Evolutionary conservation across 2,113 vertebrate genomes (phyloP).

Genomic region (Apistogramma diplotaenia): DNA sequence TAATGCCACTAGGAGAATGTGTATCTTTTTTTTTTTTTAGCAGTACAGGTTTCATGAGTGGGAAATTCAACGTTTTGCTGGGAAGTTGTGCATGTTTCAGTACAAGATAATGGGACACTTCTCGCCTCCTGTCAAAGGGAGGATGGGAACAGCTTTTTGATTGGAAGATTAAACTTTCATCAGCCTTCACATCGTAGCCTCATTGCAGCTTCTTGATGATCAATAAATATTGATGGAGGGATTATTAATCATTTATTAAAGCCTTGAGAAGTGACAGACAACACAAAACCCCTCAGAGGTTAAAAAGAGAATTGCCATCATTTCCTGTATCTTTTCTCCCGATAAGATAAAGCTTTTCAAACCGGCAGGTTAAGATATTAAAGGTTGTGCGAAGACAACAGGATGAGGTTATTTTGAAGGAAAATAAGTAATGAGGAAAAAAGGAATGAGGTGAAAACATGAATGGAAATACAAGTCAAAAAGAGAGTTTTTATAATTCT

Average conservation of each 20-base stretch:
- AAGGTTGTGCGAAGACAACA: neutral
- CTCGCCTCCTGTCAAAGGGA: neutral
- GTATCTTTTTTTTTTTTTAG: neutral
- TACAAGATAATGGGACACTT: neutral
- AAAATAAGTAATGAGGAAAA: neutral
- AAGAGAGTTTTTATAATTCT: neutral
- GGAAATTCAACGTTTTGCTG: neutral
- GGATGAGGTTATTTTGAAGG: neutral
- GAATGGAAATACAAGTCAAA: neutral
- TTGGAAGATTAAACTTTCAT: constrained; percentile 66
- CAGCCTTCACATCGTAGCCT: constrained; percentile 14
- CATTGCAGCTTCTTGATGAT: constrained; percentile 51
- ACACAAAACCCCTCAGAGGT: constrained; percentile 16
- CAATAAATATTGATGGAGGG: constrained; percentile 71
- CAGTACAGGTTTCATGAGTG: neutral
- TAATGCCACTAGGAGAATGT: neutral
- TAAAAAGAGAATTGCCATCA: neutral
- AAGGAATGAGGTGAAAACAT: neutral
- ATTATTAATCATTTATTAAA: constrained; percentile 61
- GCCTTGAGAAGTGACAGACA: constrained; percentile 23
- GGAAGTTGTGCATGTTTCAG: neutral
- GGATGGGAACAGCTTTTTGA: constrained; percentile 40
- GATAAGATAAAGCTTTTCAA: neutral
- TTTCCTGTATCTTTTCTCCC: neutral
- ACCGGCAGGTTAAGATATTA: neutral